Evolutionary conservation across 2,797 vertebrate genomes (phyloP), one percentile per base, ranked within the genome.

Genomic region (Arrhamphus sclerolepis): DNA sequence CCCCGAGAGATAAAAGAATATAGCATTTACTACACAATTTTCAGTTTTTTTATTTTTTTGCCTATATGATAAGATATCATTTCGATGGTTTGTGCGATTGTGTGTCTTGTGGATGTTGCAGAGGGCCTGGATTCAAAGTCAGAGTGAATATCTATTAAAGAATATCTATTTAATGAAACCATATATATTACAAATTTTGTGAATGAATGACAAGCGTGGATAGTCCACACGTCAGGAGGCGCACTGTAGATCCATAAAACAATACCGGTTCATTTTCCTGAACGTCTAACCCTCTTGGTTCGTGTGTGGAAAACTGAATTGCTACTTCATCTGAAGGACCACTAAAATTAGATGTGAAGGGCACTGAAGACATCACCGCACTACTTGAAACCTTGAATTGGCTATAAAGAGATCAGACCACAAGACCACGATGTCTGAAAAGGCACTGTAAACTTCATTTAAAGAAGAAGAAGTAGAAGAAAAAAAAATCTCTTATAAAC

Each of bases 361-460:
- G 51, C 60, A 58, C 67, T 29, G 42, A 67, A 62, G 69, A 77
- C n/a, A 49, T 83, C 64, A 39, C 46, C 57, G 1, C 62, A 46
- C 72, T 68, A 53, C 29, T n/a, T 66, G 58, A 73, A 61, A 68
- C 51, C 56, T 66, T 44, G 31, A 14, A 59, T 58, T 48, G 28
- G 62, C 77, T 78, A 62, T 72, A 80, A 73, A 83, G 68, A 60
- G 58, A 49, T 63, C 58, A 47, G 24, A 55, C 75, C 81, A 75
- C 68, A 61, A 72, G 64, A 68, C 50, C 48, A 6, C 57, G 57
- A 63, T 22, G 53, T 74, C 56, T 55, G 53, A 40, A 46, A 64
- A 67, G 42, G 22, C 42, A 7, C 22, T 41, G 54, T 58, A 67
- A 82, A 80, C 50, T 48, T 52, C 18, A 39, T 48, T 71, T 57